A percentile compares a stretch with the other conserved stretches of the same genome.
phyloP scores from a whole-genome alignment of 2,113 vertebrate species.

The Procavia capensis region DNA sequence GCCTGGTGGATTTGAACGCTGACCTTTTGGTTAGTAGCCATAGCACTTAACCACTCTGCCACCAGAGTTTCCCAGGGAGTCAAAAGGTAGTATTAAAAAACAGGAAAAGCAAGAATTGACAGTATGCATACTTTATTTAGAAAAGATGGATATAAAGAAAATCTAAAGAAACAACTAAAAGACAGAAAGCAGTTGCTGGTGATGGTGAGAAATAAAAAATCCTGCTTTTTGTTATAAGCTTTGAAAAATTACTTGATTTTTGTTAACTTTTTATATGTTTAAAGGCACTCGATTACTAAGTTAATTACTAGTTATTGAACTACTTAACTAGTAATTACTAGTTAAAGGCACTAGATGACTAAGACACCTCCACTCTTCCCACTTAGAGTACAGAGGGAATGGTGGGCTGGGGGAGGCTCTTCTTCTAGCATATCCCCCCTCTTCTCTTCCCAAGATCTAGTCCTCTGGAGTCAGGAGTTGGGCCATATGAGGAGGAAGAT shows the following conservation, averaged over 20 bases:
- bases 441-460: not conserved
- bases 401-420: not conserved
- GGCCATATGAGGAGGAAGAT: not conserved
- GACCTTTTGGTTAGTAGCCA: no score
- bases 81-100: not conserved
- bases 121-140: not conserved
- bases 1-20: no score
- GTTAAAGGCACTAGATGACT: no score
- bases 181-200: not conserved
- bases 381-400: not conserved
- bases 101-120: not conserved
- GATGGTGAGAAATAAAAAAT: not conserved
- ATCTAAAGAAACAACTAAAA: not conserved
- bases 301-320: no score
- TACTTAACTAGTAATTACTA: no score
- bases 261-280: not conserved
- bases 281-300: no score
- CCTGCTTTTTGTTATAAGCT: not conserved
- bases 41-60: no score
- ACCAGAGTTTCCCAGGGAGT: no score
- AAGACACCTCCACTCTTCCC: not conserved
- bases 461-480: not conserved
- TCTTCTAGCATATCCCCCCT: not conserved
- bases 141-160: not conserved
- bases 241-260: not conserved